Percentiles rank a stretch among this genome's conserved stretches.
Evolutionary conservation across 2,113 vertebrate species (phyloP).

Genomic region (Brachyistius frenatus): DNA sequence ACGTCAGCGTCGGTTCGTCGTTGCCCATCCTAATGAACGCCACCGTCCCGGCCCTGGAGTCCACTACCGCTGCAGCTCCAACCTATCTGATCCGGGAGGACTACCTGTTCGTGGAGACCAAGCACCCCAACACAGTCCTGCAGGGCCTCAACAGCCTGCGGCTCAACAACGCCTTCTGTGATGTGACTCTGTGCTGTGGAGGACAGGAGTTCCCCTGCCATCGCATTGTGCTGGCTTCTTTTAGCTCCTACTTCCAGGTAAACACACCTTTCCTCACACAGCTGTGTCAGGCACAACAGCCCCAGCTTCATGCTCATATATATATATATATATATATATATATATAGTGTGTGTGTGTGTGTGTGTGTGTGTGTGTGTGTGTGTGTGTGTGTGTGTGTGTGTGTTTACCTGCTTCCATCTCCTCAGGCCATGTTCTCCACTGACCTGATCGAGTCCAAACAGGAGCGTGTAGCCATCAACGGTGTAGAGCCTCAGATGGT

Average conservation of each 20-base stretch:
- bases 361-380: no score
- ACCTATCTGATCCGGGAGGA: conserved; percentile 76
- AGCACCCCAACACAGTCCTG: conserved; percentile 84
- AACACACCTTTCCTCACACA: neutral
- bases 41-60: conserved; percentile 53
- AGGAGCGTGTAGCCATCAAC: conserved; percentile 86
- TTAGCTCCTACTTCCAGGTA: conserved; percentile 88
- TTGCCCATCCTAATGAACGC: conserved; percentile 48
- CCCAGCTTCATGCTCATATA: no score
- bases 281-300: no score
- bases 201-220: conserved; percentile 88
- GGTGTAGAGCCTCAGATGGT: conserved; percentile 88
- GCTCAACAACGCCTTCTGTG: conserved; percentile 87
- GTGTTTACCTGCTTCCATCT: no score
- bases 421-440: conserved; percentile 86
- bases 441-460: conserved; percentile 86
- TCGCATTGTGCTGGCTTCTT: conserved; percentile 86
- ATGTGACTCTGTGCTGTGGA: conserved; percentile 87
- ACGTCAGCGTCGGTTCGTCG: conserved; percentile 59
- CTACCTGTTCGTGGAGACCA: conserved; percentile 83
- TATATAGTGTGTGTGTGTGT: no score
- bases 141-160: conserved; percentile 86
- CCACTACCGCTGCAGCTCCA: conserved; percentile 22
- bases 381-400: no score
- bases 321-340: no score